Conservation (phyloP, 2,888 invertebrate species). For the Brachynemurus nebulosus region DNA sequence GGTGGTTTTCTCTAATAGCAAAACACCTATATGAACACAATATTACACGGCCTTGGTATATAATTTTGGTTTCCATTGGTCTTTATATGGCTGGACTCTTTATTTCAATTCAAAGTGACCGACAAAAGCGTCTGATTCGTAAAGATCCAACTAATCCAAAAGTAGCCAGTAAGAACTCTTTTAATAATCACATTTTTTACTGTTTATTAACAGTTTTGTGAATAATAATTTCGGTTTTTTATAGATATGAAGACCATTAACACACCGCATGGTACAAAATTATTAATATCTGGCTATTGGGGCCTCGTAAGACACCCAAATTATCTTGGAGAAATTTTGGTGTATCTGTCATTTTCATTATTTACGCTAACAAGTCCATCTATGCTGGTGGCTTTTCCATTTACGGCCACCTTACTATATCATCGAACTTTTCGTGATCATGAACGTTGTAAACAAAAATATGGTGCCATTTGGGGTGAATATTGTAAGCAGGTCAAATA, state of each 20-base stretch:
- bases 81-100: too few species aligned
- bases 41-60: constrained; percentile 36
- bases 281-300: constrained; percentile 69
- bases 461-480: constrained; percentile 70
- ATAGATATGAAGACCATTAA: constrained; percentile 61
- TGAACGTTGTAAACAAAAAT: constrained; percentile 51
- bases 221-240: too few species aligned
- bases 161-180: constrained; percentile 48
- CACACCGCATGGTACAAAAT: constrained; percentile 60
- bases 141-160: constrained; percentile 58
- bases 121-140: constrained; percentile 73
- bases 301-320: constrained; percentile 77
- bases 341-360: constrained; percentile 44
- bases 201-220: too few species aligned
- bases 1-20: constrained; percentile 50
- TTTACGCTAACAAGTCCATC: constrained; percentile 37
- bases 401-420: constrained; percentile 42
- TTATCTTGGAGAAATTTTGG: constrained; percentile 71
- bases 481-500: constrained; percentile 66
- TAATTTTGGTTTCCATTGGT: too few species aligned
- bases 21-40: constrained; percentile 53
- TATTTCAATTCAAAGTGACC: too few species aligned
- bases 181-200: too few species aligned
- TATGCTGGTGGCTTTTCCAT: constrained; percentile 40
- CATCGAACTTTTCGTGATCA: constrained; percentile 58